Base-by-base conservation (phyloP, 2,113 vertebrate genomes). In the Barnardius zonarius region DNA sequence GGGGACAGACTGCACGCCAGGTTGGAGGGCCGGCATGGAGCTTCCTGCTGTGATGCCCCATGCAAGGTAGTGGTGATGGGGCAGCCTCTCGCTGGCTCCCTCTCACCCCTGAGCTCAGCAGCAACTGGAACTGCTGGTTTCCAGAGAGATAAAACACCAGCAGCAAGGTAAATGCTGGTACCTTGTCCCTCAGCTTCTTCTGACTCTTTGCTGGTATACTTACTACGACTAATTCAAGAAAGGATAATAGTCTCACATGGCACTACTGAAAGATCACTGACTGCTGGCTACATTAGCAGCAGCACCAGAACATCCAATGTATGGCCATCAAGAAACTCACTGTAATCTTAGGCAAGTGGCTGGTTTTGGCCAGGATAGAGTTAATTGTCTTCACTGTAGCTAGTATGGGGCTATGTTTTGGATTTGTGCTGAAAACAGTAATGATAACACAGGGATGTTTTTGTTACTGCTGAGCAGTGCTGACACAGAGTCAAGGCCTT, bases 1-100 rank as follows among this genome's bases (percentile, higher is more conserved):
- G 41, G 15, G 61, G 43, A n/a, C 43, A 57, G 46, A 1, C 24
- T 24, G 74, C 49, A 27, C 0, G 0, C 14, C 0, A 4, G 41
- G 25, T 18, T 1, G 0, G 28, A 46, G 35, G 33, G 41, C 59
- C 37, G 72, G 52, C 59, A 55, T 1, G 2, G 28, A 10, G 19
- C 62, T 83, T 48, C 78, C 64, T 1, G 2, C 51, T 9, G 46
- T 51, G 49, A 41, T 23, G 64, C 37, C 64, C 64, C 19, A 1
- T 0, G 5, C 37, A 19, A 70, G 55, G 78, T 55, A 43, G 66
- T 7, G 6, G 55, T 1, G 55, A 15, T 0, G 0, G 23, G 49
- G 33, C 73, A 77, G 76, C 52, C 48, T 41, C 76, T 25, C 0
- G 0, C 73, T 35, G 39, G 6, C 46, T 94, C 69, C 37, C 13